These are phyloP conservation scores for Equus przewalskii DNA, from an alignment of 2,113 vertebrate species.

Conservation along the genomic window DNA sequence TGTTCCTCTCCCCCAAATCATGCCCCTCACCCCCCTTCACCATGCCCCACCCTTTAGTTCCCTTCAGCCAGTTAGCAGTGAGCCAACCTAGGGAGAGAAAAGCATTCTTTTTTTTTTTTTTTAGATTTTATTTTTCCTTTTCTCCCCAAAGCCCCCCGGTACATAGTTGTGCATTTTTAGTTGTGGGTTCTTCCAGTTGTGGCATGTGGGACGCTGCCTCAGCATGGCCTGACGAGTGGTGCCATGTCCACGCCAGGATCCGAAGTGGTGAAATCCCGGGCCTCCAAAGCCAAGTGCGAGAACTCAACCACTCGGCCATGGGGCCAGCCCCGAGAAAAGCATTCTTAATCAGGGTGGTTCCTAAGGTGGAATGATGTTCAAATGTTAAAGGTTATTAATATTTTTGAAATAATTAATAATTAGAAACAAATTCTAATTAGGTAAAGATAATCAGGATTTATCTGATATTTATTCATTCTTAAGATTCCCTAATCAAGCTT, in stretches of 20 bases:
- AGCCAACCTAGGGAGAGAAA: constrained; percentile 48
- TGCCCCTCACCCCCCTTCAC: neutral
- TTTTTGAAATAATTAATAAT: neutral
- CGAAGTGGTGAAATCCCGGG: too few species aligned
- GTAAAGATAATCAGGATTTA: constrained; percentile 52
- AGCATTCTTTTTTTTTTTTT: neutral
- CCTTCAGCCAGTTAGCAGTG: constrained; percentile 44
- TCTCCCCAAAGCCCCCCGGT: too few species aligned
- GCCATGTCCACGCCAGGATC: too few species aligned
- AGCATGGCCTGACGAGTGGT: too few species aligned
- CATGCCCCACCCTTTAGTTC: neutral
- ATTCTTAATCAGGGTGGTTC: constrained; percentile 34
- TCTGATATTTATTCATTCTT: constrained; percentile 52
- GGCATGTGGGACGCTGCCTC: too few species aligned
- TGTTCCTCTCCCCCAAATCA: neutral
- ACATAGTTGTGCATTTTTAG: too few species aligned
- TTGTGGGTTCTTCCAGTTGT: too few species aligned
- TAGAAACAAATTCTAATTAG: constrained; percentile 60
- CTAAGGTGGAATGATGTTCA: constrained; percentile 41
- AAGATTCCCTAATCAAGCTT: constrained; percentile 36
- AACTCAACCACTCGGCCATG: too few species aligned
- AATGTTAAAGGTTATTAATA: constrained; percentile 61
- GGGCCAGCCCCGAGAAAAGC: constrained; percentile 11
- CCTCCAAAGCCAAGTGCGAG: too few species aligned
- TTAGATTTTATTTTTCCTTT: too few species aligned